Evolutionary conservation across 2,888 invertebrate species (phyloP).

Genomic region (Stramonita haemastoma): DNA sequence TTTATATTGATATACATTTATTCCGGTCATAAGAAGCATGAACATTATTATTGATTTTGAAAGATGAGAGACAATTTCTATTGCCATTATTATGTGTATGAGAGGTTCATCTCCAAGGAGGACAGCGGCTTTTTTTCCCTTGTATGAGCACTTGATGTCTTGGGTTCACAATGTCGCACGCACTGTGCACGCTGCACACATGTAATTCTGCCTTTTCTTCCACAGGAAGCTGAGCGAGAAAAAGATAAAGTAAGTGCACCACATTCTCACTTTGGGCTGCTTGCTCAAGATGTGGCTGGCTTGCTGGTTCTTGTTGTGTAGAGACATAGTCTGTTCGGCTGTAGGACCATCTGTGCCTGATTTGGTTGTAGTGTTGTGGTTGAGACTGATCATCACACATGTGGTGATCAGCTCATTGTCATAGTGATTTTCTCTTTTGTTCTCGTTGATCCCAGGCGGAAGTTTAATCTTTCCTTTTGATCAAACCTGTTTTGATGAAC

Average conservation of each 20-base stretch:
- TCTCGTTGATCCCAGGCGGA: too few species aligned
- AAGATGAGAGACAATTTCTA: too few species aligned
- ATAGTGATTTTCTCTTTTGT: too few species aligned
- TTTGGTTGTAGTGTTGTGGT: too few species aligned
- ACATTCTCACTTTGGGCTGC: slow-evolving; percentile 2
- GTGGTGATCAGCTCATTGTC: too few species aligned
- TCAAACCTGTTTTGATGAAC: too few species aligned
- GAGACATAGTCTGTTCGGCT: not conserved
- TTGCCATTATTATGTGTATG: not conserved
- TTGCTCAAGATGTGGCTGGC: slow-evolving; percentile 22
- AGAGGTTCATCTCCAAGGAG: not conserved
- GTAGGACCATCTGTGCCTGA: too few species aligned
- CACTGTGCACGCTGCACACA: not conserved
- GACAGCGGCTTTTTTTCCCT: not conserved
- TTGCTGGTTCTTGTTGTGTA: not conserved
- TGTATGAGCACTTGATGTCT: not conserved
- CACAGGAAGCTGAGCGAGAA: not conserved
- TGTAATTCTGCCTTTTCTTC: slow-evolving; percentile 5
- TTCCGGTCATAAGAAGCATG: too few species aligned
- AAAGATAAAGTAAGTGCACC: slow-evolving; percentile 21
- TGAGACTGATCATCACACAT: too few species aligned
- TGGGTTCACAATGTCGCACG: not conserved
- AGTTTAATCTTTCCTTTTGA: too few species aligned
- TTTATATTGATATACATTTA: too few species aligned
- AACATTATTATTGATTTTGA: too few species aligned